These are phyloP conservation scores for Platorchestia sp. DNA, from an alignment of 1,140 invertebrate species.

Conservation along the genomic window DNA sequence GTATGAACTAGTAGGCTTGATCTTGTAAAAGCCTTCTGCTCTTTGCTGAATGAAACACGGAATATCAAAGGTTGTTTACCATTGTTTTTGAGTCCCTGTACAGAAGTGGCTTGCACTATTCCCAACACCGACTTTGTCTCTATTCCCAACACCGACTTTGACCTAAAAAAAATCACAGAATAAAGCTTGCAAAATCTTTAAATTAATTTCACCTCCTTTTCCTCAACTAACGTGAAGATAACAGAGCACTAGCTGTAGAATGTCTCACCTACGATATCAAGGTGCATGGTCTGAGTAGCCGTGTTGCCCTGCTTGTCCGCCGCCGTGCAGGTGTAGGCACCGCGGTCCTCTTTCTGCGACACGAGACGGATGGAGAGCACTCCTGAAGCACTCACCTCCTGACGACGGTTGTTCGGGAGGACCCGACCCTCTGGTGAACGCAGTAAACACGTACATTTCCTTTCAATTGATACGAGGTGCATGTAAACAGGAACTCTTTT, in stretches of 20 bases:
- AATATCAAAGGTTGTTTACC: no score
- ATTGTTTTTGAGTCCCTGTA: no score
- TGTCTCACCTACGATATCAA: constrained; percentile 54
- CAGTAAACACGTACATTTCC: not conserved
- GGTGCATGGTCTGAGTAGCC: constrained; percentile 57
- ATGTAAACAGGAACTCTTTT: not conserved
- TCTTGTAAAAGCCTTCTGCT: no score
- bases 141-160: no score
- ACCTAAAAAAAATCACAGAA: not conserved
- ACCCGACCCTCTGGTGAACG: constrained; percentile 65
- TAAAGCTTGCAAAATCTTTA: not conserved
- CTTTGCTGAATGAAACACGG: no score
- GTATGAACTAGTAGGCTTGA: no score
- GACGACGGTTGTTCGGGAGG: constrained; percentile 71
- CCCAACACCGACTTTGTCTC: no score
- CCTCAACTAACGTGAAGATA: not conserved
- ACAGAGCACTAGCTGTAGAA: not conserved
- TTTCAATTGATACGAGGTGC: not conserved
- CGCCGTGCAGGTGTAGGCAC: constrained; percentile 67
- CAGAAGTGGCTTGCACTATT: no score
- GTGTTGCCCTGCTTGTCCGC: constrained; percentile 66
- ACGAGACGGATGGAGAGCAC: constrained; percentile 71
- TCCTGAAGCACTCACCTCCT: constrained; percentile 69
- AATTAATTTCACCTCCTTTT: not conserved
- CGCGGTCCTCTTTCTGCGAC: constrained; percentile 67